Conservation (phyloP, 2,888 invertebrate genomes). For the Cryptops parisi region DNA sequence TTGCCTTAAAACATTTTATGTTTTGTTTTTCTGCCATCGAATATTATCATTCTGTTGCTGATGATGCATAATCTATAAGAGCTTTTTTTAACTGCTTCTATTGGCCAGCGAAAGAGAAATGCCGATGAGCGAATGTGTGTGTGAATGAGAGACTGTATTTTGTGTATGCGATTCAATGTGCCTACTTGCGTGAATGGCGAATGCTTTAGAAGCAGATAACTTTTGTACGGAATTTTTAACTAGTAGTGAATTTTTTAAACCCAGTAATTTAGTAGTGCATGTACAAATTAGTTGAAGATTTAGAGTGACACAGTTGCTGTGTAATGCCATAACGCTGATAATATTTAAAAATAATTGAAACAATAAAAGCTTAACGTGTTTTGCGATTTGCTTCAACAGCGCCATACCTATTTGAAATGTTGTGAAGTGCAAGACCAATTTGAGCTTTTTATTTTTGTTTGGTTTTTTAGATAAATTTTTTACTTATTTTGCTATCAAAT, state of each 20-base stretch:
- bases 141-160: neutral
- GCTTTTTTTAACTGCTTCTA: neutral
- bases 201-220: neutral
- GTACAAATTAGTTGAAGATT: neutral
- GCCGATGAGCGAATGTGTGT: neutral
- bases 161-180: neutral
- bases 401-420: no score
- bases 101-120: neutral
- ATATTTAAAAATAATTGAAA: no score
- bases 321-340: no score
- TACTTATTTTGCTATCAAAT: neutral
- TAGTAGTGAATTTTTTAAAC: no score
- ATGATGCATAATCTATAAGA: no score
- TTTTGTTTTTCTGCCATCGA: neutral
- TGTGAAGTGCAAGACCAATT: neutral
- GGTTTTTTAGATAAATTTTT: neutral
- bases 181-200: neutral
- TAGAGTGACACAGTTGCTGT: neutral
- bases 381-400: no score
- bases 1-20: neutral
- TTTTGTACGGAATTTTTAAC: neutral
- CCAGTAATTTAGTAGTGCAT: neutral
- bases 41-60: neutral
- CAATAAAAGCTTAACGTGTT: no score
- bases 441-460: neutral